Base-by-base conservation (phyloP, 2,888 invertebrate species). In the Dorcus hopei region DNA sequence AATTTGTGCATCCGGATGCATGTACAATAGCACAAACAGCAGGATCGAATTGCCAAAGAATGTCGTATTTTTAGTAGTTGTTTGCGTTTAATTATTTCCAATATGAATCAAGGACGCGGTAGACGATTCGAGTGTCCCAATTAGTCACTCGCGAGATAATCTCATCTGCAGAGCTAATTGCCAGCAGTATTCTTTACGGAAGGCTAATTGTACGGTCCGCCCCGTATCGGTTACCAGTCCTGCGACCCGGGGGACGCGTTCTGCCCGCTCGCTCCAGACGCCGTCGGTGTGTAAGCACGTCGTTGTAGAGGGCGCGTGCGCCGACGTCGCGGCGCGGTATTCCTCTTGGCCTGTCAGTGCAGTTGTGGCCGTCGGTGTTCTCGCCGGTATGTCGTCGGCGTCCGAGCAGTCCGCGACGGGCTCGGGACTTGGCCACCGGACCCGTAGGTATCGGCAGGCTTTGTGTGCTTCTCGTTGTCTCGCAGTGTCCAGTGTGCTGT, bases 281-380 rank as follows among this genome's bases (percentile, higher is more conserved):
- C 45, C 19, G 16, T 16, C 45, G 45, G 19, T 45, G 14, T 45
- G 45, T 45, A 23, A 11, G 67, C 66, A 62, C 67, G 57, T 62
- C 67, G 63, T 63, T 64, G 62, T 59, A 61, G 57, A 52, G 50
- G 23, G 59, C 64, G 65, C 62, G 47, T 60, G 59, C 58, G 64
- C 60, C 47, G 33, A 58, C 58, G 47, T 52, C 56, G 52, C 59
- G 59, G 52, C 61, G 60, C 52, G 59, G 56, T 42, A 59, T 50
- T 48, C 45, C 43, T 53, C 39, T 53, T 62, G 59, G 52, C 61
- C 65, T 64, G 72, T 71, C 73, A 75, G 76, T 76, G 74, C 75
- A 75, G 74, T 75, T 74, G 71, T 70, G 69, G 70, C 72, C 74
- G 74, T 70, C 74, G 69, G 61, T 70, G 70, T 70, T 72, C 65